These are phyloP conservation scores for Pantherophis alleghaniensis DNA, from an alignment of 2,797 vertebrate genomes.

Conservation along the genomic window DNA sequence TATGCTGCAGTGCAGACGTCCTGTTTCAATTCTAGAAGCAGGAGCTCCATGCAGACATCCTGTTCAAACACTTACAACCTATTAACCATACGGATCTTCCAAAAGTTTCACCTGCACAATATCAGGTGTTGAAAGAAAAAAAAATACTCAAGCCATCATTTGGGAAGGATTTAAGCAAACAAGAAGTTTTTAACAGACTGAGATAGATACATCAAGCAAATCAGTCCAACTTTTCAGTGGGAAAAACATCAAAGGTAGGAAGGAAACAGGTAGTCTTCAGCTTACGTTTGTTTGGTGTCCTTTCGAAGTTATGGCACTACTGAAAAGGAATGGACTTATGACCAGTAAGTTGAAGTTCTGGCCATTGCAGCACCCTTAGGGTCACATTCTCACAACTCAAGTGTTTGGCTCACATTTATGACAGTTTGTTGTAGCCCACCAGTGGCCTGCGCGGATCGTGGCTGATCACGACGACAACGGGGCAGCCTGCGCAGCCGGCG, in stretches of 20 bases:
- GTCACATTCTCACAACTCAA: neutral
- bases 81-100: neutral
- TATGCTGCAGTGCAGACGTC: neutral
- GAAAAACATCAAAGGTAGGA: neutral
- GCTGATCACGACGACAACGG: too few relatives aligned
- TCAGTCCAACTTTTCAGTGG: neutral
- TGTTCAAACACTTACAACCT: neutral
- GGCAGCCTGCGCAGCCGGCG: too few relatives aligned
- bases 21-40: neutral
- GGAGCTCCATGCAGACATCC: neutral
- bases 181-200: neutral
- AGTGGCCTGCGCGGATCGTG: too few relatives aligned
- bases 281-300: neutral
- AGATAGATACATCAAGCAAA: neutral
- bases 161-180: neutral
- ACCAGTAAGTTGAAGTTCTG: neutral
- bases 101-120: neutral
- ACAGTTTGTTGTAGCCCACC: neutral
- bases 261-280: neutral
- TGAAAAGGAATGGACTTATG: neutral
- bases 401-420: neutral
- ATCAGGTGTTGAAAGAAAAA: neutral
- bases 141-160: neutral
- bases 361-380: neutral
- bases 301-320: neutral